phyloP scores from a whole-genome alignment of 2,113 vertebrate genomes.

The Pollachius pollachius region DNA sequence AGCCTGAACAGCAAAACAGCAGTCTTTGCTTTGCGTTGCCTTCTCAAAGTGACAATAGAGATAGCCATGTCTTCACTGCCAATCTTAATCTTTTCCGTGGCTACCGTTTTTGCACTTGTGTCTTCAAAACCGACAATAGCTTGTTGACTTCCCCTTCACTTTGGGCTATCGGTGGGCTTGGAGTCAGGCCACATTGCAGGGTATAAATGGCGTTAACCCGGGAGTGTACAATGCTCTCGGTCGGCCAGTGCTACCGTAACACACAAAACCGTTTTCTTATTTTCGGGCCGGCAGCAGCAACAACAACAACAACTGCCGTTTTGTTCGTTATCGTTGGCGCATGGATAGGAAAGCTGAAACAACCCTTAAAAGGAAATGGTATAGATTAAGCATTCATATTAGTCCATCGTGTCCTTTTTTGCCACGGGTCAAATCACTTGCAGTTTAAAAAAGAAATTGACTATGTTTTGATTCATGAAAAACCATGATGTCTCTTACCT shows the following conservation, averaged over 20 bases:
- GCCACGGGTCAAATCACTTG: constrained; percentile 73
- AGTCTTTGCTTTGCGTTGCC: constrained; percentile 70
- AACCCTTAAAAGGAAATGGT: constrained; percentile 77
- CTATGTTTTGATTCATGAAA: constrained; percentile 86
- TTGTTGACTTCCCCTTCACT: constrained; percentile 42
- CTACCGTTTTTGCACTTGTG: constrained; percentile 76
- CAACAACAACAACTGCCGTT: neutral
- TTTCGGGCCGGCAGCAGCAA: constrained; percentile 40
- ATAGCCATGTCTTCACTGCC: constrained; percentile 80
- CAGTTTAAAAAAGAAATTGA: constrained; percentile 53
- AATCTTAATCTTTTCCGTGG: constrained; percentile 64
- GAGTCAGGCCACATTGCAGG: constrained; percentile 29
- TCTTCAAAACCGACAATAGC: constrained; percentile 51
- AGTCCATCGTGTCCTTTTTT: constrained; percentile 71
- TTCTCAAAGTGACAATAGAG: constrained; percentile 76
- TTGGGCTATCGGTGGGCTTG: constrained; percentile 26
- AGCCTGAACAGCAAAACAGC: too few species aligned
- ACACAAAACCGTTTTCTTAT: constrained; percentile 26
- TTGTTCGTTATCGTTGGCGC: constrained; percentile 33
- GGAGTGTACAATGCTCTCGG: too few species aligned
- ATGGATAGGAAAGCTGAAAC: constrained; percentile 24
- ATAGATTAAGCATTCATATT: constrained; percentile 68
- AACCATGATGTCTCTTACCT: constrained; percentile 71
- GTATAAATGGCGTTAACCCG: constrained; percentile 15
- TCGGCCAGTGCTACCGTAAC: constrained; percentile 18